phyloP scores from a whole-genome alignment of 2,888 invertebrate species.

The Torymus texanus region DNA sequence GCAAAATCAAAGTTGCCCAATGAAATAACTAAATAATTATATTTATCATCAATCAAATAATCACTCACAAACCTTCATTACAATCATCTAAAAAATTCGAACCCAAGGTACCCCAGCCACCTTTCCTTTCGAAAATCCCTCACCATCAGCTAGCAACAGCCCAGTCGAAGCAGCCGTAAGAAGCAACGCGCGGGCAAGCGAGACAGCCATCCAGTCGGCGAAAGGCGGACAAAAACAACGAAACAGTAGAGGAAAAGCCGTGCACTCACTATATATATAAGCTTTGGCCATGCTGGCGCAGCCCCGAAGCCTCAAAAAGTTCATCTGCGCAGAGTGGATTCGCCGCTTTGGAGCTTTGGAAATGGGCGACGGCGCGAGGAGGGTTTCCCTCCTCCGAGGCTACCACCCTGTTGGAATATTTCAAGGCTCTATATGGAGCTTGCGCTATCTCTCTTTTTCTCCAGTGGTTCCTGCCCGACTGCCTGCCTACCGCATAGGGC shows the following conservation, averaged over 20 bases:
- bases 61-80: too few species aligned
- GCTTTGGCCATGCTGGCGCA: too few species aligned
- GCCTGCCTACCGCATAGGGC: background rate
- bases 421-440: constrained; percentile 42
- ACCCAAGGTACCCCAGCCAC: too few species aligned
- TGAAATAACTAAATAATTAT: too few species aligned
- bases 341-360: constrained; percentile 31
- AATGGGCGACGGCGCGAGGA: constrained; percentile 29
- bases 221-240: background rate
- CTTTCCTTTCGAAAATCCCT: too few species aligned
- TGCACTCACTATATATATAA: too few species aligned
- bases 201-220: background rate
- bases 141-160: too few species aligned
- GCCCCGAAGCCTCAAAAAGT: constrained; percentile 52
- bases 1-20: too few species aligned
- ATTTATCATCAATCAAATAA: too few species aligned
- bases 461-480: background rate
- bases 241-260: background rate
- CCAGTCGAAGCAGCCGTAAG: too few species aligned
- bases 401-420: constrained; percentile 51
- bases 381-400: constrained; percentile 12
- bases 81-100: too few species aligned
- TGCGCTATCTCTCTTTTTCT: constrained; percentile 5
- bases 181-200: background rate
- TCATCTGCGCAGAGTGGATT: constrained; percentile 52